phyloP scores from a whole-genome alignment of 2,797 vertebrate species.

The Lepilemur septentrionalis region DNA sequence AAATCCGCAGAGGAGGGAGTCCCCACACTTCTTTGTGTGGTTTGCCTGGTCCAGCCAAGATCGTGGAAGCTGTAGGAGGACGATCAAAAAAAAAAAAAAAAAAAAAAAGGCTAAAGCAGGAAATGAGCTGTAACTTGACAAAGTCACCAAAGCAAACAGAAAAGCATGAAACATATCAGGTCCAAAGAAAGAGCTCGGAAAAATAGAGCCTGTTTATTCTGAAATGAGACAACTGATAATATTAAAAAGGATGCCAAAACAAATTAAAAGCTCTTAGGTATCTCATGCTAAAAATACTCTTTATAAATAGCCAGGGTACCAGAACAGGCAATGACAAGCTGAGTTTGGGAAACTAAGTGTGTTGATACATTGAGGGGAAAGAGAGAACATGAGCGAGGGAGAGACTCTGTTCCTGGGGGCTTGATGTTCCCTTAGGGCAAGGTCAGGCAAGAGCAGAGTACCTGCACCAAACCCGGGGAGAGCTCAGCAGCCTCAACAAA shows the following conservation, averaged over 20 bases:
- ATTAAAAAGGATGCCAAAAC: background rate
- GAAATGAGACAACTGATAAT: conserved; percentile 23
- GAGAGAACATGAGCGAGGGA: no score
- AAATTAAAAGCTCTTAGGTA: background rate
- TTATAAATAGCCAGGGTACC: background rate
- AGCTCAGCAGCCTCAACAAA: background rate
- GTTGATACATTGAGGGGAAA: background rate
- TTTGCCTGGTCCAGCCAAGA: conserved; percentile 25
- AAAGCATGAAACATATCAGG: background rate
- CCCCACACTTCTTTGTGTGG: background rate
- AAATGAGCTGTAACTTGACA: conserved; percentile 66
- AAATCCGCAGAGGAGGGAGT: background rate
- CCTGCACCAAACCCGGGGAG: background rate
- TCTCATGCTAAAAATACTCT: conserved; percentile 23
- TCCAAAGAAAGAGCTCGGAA: conserved; percentile 14
- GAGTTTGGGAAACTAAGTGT: background rate
- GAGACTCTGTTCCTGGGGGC: background rate
- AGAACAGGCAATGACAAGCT: background rate
- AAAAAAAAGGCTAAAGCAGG: background rate
- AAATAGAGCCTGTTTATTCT: conserved; percentile 38
- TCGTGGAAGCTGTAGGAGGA: background rate
- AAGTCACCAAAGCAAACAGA: conserved; percentile 7
- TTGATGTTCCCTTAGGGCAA: background rate
- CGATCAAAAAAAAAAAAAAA: background rate
- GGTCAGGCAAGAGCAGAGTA: background rate